Evolutionary conservation across 2,888 invertebrate species (phyloP).

Genomic region (Xestia rhomboidea): DNA sequence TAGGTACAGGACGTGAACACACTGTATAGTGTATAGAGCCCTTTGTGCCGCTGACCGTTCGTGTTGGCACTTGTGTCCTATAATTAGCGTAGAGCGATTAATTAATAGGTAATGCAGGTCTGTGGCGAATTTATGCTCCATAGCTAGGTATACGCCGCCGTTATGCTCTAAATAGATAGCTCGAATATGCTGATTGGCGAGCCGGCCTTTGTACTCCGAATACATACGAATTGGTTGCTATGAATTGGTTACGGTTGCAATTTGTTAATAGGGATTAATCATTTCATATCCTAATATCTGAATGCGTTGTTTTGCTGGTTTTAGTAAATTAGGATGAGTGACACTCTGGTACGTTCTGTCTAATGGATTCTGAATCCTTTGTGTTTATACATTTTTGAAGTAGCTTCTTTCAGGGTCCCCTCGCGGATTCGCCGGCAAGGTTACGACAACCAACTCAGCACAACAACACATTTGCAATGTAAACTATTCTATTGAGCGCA

Average conservation of each 20-base stretch:
- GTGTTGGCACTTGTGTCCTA: slow-evolving; percentile 83
- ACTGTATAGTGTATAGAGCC: slow-evolving; percentile 62
- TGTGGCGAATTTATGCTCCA: slow-evolving; percentile 76
- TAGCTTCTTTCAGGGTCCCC: slow-evolving; percentile 37
- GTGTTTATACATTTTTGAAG: slow-evolving; percentile 20
- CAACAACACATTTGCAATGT: slow-evolving; percentile 59
- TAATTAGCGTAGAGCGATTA: slow-evolving; percentile 88
- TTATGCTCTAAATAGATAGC: slow-evolving; percentile 62
- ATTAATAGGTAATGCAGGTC: slow-evolving; percentile 86
- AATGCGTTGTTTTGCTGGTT: slow-evolving; percentile 35
- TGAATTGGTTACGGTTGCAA: slow-evolving; percentile 59
- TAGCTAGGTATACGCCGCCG: slow-evolving; percentile 61
- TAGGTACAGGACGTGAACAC: slow-evolving; percentile 55
- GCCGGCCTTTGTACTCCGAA: slow-evolving; percentile 57
- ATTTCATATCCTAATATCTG: slow-evolving; percentile 50
- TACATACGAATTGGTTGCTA: slow-evolving; percentile 60
- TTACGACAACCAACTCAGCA: slow-evolving; percentile 36
- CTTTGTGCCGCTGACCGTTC: slow-evolving; percentile 83
- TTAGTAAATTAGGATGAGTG: slow-evolving; percentile 44
- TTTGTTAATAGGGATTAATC: slow-evolving; percentile 59
- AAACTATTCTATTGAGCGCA: slow-evolving; percentile 68
- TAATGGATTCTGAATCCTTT: slow-evolving; percentile 34
- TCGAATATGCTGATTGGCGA: slow-evolving; percentile 65
- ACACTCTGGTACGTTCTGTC: not conserved
- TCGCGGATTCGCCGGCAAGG: slow-evolving; percentile 42